These are phyloP conservation scores for Steinernema khuongi DNA, from an alignment of 1,140 invertebrate genomes.

Conservation along the genomic window DNA sequence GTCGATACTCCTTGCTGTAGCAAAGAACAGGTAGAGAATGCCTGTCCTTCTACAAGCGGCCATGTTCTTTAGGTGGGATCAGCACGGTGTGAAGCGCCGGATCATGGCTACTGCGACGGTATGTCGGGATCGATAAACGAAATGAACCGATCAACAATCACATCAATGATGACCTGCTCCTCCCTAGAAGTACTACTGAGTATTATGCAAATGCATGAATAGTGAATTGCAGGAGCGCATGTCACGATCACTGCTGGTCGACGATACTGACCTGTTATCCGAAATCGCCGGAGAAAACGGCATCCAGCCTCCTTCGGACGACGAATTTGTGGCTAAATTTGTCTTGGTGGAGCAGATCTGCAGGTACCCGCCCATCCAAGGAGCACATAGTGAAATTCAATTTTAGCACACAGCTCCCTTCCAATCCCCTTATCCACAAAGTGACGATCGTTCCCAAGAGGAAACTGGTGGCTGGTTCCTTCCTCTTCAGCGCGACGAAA, in stretches of 20 bases:
- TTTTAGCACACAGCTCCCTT: constrained; percentile 32
- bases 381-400: not conserved
- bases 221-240: not conserved
- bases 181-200: not conserved
- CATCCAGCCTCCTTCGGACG: constrained; percentile 20
- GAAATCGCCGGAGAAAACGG: not conserved
- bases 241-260: constrained; percentile 12
- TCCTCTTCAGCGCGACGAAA: constrained; percentile 28
- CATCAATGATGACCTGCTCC: not conserved
- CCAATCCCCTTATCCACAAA: constrained; percentile 38
- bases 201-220: constrained; percentile 23
- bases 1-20: not conserved
- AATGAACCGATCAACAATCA: not conserved
- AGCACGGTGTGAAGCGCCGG: not conserved
- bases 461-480: constrained; percentile 23
- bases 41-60: not conserved
- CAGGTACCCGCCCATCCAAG: no score
- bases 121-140: not conserved
- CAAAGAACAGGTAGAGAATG: constrained; percentile 5
- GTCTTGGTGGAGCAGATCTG: constrained; percentile 38
- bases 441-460: constrained; percentile 29
- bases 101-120: not conserved
- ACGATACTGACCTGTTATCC: constrained; percentile 14
- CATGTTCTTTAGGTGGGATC: not conserved
- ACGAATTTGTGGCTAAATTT: constrained; percentile 36